These are phyloP conservation scores for Phenganax stokvisi DNA, from an alignment of 92 coral and sea anemone genomes.

Conservation along the genomic window DNA sequence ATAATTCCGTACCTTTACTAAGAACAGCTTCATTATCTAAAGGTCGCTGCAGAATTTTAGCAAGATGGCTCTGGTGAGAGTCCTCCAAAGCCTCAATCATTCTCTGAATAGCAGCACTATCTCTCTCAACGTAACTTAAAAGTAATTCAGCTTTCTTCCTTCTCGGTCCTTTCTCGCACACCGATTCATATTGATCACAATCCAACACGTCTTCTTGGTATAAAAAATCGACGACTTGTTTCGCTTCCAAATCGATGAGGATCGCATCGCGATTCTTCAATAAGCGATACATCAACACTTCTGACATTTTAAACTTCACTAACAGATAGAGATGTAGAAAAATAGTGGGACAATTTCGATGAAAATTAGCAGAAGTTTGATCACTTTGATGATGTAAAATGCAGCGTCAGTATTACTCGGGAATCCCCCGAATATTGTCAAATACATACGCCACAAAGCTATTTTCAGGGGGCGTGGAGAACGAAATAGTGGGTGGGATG, in stretches of 20 bases:
- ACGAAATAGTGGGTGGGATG: neutral
- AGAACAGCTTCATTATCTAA: slow-evolving; percentile 30
- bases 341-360: neutral
- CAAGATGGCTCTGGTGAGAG: slow-evolving; percentile 64
- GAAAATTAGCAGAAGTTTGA: neutral
- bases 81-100: slow-evolving; percentile 53
- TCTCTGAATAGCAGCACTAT: slow-evolving; percentile 34
- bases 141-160: slow-evolving; percentile 52
- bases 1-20: slow-evolving; percentile 3
- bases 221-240: slow-evolving; percentile 54
- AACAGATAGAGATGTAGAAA: neutral
- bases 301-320: slow-evolving; percentile 4
- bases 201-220: slow-evolving; percentile 77
- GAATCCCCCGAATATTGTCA: neutral
- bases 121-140: slow-evolving; percentile 44
- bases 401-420: slow-evolving; percentile 14
- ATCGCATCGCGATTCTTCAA: slow-evolving; percentile 47
- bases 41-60: slow-evolving; percentile 49
- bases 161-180: slow-evolving; percentile 53
- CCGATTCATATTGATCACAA: slow-evolving; percentile 70
- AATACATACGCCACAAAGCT: neutral
- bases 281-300: slow-evolving; percentile 48
- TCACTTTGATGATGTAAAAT: neutral
- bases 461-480: neutral
- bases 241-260: slow-evolving; percentile 65